Evolutionary conservation across 2,888 invertebrate species (phyloP).

Genomic region (Synanthedon tipuliformis): DNA sequence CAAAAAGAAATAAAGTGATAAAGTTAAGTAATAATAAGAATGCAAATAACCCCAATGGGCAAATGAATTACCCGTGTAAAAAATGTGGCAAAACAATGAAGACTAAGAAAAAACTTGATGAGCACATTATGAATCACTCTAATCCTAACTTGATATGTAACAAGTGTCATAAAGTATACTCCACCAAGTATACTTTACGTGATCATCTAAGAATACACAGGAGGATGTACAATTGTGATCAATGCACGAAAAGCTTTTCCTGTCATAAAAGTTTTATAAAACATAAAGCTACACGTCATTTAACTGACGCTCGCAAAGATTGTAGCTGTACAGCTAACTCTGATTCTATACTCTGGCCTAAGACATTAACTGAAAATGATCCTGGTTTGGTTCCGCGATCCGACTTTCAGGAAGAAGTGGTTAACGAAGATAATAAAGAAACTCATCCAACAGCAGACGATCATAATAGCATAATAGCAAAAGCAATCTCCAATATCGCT

Average conservation of each 20-base stretch:
- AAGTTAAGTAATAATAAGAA: too few species aligned
- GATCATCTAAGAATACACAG: conserved; percentile 51
- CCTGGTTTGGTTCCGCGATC: too few species aligned
- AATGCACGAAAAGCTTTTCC: conserved; percentile 36
- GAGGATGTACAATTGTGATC: conserved; percentile 33
- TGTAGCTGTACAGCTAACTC: conserved; percentile 27
- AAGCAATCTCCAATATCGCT: conserved; percentile 42
- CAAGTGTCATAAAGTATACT: conserved; percentile 57
- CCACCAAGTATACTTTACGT: conserved; percentile 51
- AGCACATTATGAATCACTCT: conserved; percentile 49
- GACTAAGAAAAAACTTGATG: conserved; percentile 39
- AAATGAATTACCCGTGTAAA: conserved; percentile 16
- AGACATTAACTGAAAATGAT: too few species aligned
- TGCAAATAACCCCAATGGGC: too few species aligned
- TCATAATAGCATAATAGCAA: conserved; percentile 29
- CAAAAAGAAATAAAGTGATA: too few species aligned
- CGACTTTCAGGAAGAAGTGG: too few species aligned
- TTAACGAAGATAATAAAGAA: too few species aligned
- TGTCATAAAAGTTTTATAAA: conserved; percentile 21
- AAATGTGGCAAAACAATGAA: conserved; percentile 50
- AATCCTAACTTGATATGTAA: conserved; percentile 56
- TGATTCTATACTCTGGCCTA: conserved; percentile 14
- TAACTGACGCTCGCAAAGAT: conserved; percentile 26
- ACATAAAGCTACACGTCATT: conserved; percentile 36
- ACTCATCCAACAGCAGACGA: too few species aligned